Percentiles rank a stretch among this genome's conserved stretches.
Evolutionary conservation across 2,888 invertebrate genomes (phyloP).

Genomic region (Vandiemenella viatica): DNA sequence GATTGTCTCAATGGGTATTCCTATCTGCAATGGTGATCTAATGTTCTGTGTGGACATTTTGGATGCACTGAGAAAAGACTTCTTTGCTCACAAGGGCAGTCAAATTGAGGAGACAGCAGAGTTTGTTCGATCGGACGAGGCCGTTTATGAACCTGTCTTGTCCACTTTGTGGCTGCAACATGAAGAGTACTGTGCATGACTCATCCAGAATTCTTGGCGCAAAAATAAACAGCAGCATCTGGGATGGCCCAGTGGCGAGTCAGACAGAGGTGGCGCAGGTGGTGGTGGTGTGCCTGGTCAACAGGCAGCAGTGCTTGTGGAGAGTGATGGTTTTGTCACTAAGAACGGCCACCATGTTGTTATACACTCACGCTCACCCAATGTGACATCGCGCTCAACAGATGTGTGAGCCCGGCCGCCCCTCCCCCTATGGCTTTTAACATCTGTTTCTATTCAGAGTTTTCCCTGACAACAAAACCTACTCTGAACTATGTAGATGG

Average conservation of each 20-base stretch:
- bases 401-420: conserved; percentile 72
- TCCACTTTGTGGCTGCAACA: conserved; percentile 90
- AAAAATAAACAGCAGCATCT: conserved; percentile 60
- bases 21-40: conserved; percentile 91
- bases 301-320: conserved; percentile 73
- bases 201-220: conserved; percentile 90
- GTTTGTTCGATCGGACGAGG: conserved; percentile 65
- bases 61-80: no score
- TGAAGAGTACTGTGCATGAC: conserved; percentile 88
- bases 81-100: conserved; percentile 89
- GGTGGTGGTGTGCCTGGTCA: conserved; percentile 24
- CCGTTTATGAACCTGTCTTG: conserved; percentile 85
- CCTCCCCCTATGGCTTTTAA: conserved; percentile 23
- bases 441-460: no score
- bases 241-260: conserved; percentile 37
- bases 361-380: conserved; percentile 75
- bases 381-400: conserved; percentile 64
- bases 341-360: conserved; percentile 84
- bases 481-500: no score
- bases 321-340: conserved; percentile 66
- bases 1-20: conserved; percentile 96
- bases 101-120: conserved; percentile 86
- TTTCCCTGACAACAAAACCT: no score
- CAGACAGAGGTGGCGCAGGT: conserved; percentile 23
- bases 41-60: conserved; percentile 97